Percentiles rank a stretch among this genome's conserved stretches.
Conservation (phyloP, 2,888 invertebrate species). For the Eurois occulta region DNA sequence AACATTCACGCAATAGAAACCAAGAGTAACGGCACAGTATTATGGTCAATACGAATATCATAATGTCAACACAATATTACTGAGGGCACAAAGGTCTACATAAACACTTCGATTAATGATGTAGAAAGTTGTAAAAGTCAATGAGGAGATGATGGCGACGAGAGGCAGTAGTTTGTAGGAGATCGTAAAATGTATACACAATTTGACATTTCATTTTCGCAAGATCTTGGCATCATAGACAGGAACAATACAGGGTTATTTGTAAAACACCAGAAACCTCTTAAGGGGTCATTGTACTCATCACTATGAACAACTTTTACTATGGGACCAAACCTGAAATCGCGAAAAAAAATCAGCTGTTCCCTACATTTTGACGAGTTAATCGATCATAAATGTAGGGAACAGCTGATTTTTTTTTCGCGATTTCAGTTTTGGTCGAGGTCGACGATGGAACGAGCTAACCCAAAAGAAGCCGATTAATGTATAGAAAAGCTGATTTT, state of each 20-base stretch:
- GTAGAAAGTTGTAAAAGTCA: conserved; percentile 43
- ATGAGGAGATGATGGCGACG: background rate
- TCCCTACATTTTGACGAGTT: too few species aligned
- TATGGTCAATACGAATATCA: conserved; percentile 45
- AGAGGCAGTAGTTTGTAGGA: background rate
- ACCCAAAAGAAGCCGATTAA: too few species aligned
- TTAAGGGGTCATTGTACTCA: too few species aligned
- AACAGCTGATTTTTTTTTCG: too few species aligned
- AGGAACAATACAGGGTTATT: background rate
- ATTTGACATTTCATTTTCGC: background rate
- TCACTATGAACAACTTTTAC: too few species aligned
- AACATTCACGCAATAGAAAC: conserved; percentile 25
- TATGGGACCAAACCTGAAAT: too few species aligned
- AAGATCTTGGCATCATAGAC: background rate
- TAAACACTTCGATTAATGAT: conserved; percentile 51
- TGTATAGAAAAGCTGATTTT: too few species aligned
- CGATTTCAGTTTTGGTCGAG: too few species aligned
- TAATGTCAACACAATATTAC: conserved; percentile 56
- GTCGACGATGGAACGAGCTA: too few species aligned
- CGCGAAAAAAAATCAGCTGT: too few species aligned
- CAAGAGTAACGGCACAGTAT: conserved; percentile 38
- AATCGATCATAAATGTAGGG: too few species aligned
- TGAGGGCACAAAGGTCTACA: conserved; percentile 47
- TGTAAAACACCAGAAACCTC: too few species aligned
- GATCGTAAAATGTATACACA: background rate